Conservation (phyloP, 2,797 vertebrate genomes). For the Catamblyrhynchus diadema region DNA sequence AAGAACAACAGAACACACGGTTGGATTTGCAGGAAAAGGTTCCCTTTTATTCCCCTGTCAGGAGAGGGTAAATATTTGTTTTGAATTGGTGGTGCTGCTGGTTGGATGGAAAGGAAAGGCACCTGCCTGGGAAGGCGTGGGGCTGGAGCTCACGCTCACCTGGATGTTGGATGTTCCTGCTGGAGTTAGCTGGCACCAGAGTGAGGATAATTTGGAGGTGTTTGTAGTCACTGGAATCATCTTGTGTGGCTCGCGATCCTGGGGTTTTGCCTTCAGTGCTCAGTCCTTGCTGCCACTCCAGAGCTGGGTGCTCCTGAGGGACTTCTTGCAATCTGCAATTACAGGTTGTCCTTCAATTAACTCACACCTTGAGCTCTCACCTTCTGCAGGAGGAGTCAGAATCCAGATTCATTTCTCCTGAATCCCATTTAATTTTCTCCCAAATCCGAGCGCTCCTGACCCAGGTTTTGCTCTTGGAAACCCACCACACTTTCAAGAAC, state of each 20-base stretch:
- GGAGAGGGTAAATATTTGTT: constrained; percentile 9
- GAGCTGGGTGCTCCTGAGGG: neutral
- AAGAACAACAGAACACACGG: fast-evolving
- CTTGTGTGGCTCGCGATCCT: fast-evolving
- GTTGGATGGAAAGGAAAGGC: neutral
- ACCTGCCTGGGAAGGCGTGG: neutral
- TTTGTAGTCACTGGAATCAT: neutral
- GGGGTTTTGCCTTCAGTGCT: neutral
- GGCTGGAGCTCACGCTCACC: neutral
- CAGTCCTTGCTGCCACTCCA: neutral
- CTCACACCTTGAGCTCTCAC: neutral
- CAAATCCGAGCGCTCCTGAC: neutral
- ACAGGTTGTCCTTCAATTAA: neutral
- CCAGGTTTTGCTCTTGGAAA: neutral
- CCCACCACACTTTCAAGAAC: neutral
- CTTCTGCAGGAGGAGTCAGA: neutral
- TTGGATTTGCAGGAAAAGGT: neutral
- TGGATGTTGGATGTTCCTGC: neutral
- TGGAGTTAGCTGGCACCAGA: neutral
- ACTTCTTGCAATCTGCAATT: neutral
- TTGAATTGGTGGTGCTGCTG: neutral
- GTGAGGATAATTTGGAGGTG: neutral
- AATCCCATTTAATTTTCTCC: neutral
- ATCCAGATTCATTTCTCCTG: neutral
- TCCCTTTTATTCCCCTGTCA: neutral